Base-by-base conservation (phyloP, 2,113 vertebrate genomes). In the Cygnus atratus region DNA sequence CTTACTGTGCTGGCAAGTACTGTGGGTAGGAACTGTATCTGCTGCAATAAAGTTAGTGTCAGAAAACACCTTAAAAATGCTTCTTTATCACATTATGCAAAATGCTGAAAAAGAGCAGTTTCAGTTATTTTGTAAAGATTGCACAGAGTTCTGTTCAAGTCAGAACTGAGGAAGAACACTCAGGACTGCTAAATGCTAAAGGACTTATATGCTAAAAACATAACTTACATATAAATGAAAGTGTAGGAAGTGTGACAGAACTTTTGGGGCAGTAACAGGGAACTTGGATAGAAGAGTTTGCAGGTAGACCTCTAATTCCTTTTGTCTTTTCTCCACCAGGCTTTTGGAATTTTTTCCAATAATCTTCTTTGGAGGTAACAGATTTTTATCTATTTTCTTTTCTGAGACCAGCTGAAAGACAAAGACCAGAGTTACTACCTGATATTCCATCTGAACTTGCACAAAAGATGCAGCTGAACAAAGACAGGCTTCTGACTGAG, bases 281-380 rank as follows among this genome's bases (percentile, higher is more conserved):
- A 99, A 99, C 91, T 98, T 98, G 59, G 92, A 79, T 19, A 99
- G 98, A 58, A 99, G 98, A 0, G 98, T 99, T 97, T 99, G 99
- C 39, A 99, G 97, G 91, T 99, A 99, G 57, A 99, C 97, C 87
- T 99, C 99, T 58, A 99, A 97, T 87, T 99, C 99, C 93, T 99
- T 99, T 94, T 99, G 99, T 77, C 99, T 97, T 96, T 98, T 99
- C 96, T 99, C 99, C 85, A 99, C 99, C 92, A 99, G 96, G 92
- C 98, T 99, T 97, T 98, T 99, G 2, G 99, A 99, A 96, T 99
- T 99, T 97, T 99, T 99, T 33, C 99, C 99, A 89, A 99, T 98
- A 25, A 99, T 99, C 97, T 99, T 99, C 97, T 99, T 99, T 2
- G 99, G 99, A 41, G 99, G 99, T 75, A 99, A 98, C 11, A 99